Base-by-base conservation (phyloP, 2,797 vertebrate genomes). In the Gadopsis bispinosus region DNA sequence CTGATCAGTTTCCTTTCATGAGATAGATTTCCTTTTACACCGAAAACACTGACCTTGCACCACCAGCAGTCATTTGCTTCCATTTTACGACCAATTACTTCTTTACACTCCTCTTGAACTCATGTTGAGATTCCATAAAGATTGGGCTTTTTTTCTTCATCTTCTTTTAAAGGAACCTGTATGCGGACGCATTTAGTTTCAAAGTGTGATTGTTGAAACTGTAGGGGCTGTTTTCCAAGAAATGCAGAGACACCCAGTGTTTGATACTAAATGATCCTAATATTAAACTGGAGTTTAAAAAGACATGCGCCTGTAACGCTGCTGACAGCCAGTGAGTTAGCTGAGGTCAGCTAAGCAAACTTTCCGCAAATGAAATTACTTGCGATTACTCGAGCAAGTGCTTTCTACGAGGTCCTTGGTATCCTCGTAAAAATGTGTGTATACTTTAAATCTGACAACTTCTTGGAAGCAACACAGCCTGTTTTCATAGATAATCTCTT, bases 391-490 rank as follows among this genome's bases (percentile, higher is more conserved):
- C 1, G 1, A 53, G 59, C 29, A 62, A 77, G 54, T 68, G 48
- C 17, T 62, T 58, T 69, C 13, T 59, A 55, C 67, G 70, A 67
- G 64, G 11, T 45, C 31, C 45, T 65, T 79, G 47, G 74, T 19
- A 54, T 45, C 58, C 39, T 58, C n/a, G 50, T 62, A 62, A 72
- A 82, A 83, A 78, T n/a, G 10, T 70, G 39, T 85, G 86, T 86
- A 77, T 69, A 58, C 72, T 63, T 70, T 14, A 51, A 43, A 53
- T 71, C 0, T 80, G 83, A 87, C 76, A 87, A 58, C 53, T 64
- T 78, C 50, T 85, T 50, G 80, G 77, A 81, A 83, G 63, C 56
- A 41, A 58, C 63, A 53, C 69, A 58, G 64, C 33, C 56, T 81
- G 77, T 83, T 80, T 86, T 59, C 39, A 65, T 51, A 73, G 63